Conservation (phyloP, 2,888 invertebrate species). For the Agonum fuliginosum region DNA sequence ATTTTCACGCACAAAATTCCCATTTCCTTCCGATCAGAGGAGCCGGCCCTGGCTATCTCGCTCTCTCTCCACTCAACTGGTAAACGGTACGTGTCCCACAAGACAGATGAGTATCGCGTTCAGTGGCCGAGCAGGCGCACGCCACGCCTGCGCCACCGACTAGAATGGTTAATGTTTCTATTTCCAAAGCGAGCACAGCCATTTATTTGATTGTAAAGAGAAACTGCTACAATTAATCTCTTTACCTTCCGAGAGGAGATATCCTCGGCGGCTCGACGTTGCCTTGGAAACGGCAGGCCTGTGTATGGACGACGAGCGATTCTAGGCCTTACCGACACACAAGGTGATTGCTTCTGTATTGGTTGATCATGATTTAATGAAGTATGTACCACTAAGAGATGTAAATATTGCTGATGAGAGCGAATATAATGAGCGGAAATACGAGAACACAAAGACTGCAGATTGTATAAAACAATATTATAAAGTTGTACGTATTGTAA, state of each 20-base stretch:
- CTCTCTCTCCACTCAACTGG: conserved; percentile 42
- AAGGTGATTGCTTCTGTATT: no score
- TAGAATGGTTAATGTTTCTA: conserved; percentile 72
- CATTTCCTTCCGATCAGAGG: conserved; percentile 40
- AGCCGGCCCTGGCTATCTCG: conserved; percentile 27
- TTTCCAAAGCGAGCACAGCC: conserved; percentile 72
- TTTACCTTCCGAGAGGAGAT: conserved; percentile 72
- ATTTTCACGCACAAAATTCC: no score
- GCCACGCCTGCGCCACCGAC: conserved; percentile 34
- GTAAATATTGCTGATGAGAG: neutral
- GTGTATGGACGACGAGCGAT: conserved; percentile 30
- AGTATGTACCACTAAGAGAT: no score
- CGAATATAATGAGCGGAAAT: neutral
- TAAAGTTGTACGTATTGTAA: no score
- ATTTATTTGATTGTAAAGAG: conserved; percentile 73
- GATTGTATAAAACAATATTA: neutral
- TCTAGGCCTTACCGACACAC: neutral
- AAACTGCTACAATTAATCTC: conserved; percentile 73
- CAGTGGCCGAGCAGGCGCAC: conserved; percentile 47
- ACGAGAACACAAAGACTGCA: neutral
- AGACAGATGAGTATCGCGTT: conserved; percentile 57
- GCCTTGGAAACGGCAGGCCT: conserved; percentile 42
- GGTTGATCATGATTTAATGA: conserved; percentile 20
- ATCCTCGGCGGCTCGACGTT: conserved; percentile 64
- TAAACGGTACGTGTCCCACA: conserved; percentile 54